Evolutionary conservation across 2,797 vertebrate genomes (phyloP), one percentile per base, ranked within the genome.

Genomic region (Loriculus beryllinus): DNA sequence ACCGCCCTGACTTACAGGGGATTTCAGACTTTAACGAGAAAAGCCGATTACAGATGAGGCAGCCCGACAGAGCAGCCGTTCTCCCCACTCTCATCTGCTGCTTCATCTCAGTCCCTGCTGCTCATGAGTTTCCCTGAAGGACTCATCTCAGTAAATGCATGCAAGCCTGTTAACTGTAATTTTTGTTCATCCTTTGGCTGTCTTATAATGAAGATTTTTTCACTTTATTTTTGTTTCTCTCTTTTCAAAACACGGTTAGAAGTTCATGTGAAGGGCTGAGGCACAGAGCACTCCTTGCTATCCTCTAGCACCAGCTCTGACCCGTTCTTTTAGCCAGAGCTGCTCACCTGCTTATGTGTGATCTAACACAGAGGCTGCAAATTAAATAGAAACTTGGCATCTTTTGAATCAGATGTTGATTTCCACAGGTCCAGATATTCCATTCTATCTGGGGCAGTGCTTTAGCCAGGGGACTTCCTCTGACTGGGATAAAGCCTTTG

Each of bases 11-110:
- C 95, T 96, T 78, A 83, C 7, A 69, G 79, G 75, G 92, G 96
- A 96, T 96, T 96, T 94, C 90, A 92, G 90, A 74, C 75, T 8
- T 75, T 95, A 95, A 93, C 84, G 43, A 92, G 94, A 82, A 95
- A 96, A 96, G 93, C 96, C 1, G 95, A 96, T 96, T 95, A 95
- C 14, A 9, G 0, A 8, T 28, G 35, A 77, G 86, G 62, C 78
- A 52, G 88, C 40, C 80, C 0, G 43, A 40, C 60, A 31, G 72
- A 74, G 88, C 93, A 82, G 92, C 90, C 78, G 10, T 60, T 77
- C 81, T 84, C 77, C 57, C 59, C 47, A 59, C 88, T 70, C 92
- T 92, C 83, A 67, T 80, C 93, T 95, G 95, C 78, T 93, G 75
- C 83, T 68, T 59, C 75, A 16, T 48, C 81, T 45, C 78, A 54